Conservation (phyloP, 2,888 invertebrate species). For the Lasioglossum leucozonium region DNA sequence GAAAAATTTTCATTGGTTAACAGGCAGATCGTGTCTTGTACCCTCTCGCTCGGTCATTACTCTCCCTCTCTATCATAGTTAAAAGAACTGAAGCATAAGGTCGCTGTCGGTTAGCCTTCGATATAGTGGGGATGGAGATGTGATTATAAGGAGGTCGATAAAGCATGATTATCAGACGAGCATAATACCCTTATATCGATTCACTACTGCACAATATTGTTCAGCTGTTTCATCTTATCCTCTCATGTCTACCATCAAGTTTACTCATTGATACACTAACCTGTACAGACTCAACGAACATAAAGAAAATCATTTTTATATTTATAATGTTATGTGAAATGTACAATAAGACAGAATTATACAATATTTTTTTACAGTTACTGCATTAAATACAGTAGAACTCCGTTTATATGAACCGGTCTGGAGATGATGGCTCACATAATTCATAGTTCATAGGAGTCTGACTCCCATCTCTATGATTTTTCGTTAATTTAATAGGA, state of each 20-base stretch:
- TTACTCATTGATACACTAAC: background rate
- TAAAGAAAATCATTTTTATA: background rate
- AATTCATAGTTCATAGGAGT: no score
- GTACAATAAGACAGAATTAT: no score
- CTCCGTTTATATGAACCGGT: no score
- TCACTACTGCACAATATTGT: background rate
- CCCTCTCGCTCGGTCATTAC: background rate
- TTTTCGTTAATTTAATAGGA: no score
- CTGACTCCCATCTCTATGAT: no score
- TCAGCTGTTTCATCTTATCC: background rate
- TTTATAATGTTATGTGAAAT: background rate
- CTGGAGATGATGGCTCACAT: no score
- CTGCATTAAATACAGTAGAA: no score
- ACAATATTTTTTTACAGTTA: no score
- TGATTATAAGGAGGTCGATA: slow-evolving; percentile 5
- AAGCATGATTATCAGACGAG: slow-evolving; percentile 11
- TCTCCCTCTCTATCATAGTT: background rate
- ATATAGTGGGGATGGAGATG: background rate
- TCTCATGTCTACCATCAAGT: background rate
- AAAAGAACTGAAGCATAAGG: background rate
- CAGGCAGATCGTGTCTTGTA: background rate
- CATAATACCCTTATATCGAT: slow-evolving; percentile 2
- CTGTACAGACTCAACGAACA: background rate
- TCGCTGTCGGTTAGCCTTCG: background rate
- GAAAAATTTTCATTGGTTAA: background rate